Conservation (phyloP, 2,797 vertebrate species). For the Steatocranus sp. region DNA sequence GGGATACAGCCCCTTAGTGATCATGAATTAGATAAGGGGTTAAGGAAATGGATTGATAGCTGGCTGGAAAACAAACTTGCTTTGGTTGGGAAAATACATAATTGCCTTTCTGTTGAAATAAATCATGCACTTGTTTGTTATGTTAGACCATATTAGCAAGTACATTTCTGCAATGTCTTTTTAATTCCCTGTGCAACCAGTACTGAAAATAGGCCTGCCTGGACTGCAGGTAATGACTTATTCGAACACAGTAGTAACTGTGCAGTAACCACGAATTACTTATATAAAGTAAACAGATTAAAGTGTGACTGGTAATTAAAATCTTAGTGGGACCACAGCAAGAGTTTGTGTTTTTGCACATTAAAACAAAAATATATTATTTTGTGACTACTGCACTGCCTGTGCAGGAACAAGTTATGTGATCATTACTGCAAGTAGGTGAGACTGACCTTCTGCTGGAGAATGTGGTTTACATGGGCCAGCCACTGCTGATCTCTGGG, state of each 20-base stretch:
- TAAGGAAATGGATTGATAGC: not conserved
- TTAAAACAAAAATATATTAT: not conserved
- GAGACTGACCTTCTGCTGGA: slow-evolving; percentile 83
- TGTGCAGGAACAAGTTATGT: not conserved
- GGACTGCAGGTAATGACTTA: not conserved
- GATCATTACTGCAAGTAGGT: not conserved
- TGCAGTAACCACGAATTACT: not conserved
- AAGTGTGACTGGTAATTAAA: not conserved
- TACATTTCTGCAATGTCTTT: not conserved
- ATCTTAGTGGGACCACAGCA: not conserved
- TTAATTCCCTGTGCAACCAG: not conserved
- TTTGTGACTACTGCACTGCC: not conserved
- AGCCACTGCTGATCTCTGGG: slow-evolving; percentile 83
- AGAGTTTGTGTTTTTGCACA: not conserved
- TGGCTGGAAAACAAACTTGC: not conserved
- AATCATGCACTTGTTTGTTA: not conserved
- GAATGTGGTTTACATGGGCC: slow-evolving; percentile 78
- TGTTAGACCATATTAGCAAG: not conserved
- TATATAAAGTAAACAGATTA: not conserved
- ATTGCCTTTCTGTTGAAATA: not conserved
- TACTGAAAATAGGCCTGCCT: not conserved
- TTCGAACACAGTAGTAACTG: not conserved
- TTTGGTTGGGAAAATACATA: not conserved
- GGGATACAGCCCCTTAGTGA: not conserved
- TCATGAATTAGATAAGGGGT: not conserved